A percentile compares a stretch with the other conserved stretches of the same genome.
Conservation (phyloP, 2,113 vertebrate species). For the Gracilinanus agilis region DNA sequence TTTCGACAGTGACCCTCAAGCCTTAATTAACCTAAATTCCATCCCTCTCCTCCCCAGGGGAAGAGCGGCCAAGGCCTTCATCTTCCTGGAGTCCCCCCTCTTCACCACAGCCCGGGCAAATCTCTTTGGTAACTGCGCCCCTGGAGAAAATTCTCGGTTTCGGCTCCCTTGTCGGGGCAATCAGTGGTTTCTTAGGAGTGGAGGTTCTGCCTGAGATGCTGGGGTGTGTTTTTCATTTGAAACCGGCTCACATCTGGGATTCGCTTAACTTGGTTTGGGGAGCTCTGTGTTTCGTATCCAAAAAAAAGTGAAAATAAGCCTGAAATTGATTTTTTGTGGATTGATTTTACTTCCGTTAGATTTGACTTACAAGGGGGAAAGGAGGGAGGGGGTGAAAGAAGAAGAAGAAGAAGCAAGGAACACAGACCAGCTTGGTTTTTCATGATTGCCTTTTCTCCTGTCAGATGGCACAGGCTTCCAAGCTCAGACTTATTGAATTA, state of each 20-base stretch:
- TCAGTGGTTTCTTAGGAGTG: conserved; percentile 21
- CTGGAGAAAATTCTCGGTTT: conserved; percentile 27
- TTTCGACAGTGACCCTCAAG: background rate
- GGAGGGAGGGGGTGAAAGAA: background rate
- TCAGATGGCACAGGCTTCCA: background rate
- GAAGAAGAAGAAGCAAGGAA: background rate
- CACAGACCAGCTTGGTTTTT: background rate
- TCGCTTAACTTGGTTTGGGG: conserved; percentile 76
- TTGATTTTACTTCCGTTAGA: conserved; percentile 52
- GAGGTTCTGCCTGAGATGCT: conserved; percentile 19
- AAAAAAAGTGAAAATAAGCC: conserved; percentile 57
- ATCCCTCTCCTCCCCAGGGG: conserved; percentile 13
- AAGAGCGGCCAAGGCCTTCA: background rate
- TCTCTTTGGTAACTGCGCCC: conserved; percentile 16
- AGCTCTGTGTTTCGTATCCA: conserved; percentile 71
- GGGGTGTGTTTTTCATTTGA: conserved; percentile 77
- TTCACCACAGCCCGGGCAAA: conserved; percentile 35
- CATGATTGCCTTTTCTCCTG: background rate
- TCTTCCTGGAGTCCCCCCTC: background rate
- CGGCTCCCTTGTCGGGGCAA: background rate
- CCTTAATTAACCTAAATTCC: conserved; percentile 49
- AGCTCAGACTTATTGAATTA: conserved; percentile 57
- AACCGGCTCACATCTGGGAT: conserved; percentile 73
- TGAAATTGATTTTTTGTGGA: conserved; percentile 28
- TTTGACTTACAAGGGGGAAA: conserved; percentile 27